Base-by-base conservation (phyloP, 2,888 invertebrate genomes). In the Lissocephala sabroskyi region DNA sequence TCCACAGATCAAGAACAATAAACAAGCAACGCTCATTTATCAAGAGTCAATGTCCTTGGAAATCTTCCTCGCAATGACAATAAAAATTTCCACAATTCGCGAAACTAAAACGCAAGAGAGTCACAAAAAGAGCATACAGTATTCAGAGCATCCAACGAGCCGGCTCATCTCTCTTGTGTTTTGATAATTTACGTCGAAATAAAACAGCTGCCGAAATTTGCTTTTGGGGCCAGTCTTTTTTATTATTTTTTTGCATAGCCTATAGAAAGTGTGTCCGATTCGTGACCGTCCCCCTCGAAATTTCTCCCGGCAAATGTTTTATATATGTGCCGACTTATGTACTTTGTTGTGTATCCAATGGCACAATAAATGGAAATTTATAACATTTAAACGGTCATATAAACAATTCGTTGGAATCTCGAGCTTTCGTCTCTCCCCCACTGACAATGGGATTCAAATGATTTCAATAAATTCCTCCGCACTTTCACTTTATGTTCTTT, bases 101-200 rank as follows among this genome's bases (percentile, higher is more conserved):
- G n/a, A n/a, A n/a, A n/a, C n/a, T n/a, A n/a, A n/a, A n/a, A n/a
- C n/a, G 29, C 29, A 29, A 30, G 30, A 30, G 13, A 30, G 13
- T 4, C n/a, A 26, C 5, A 26, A 26, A 26, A 26, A 26, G 9
- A 30, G 10, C 4, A 30, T 6, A n/a, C n/a, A 30, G 33, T 14
- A 35, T 16, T 9, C 6, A 10, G 13, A 9, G 4, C 26, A 9
- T 26, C 26, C 9, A 26, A 6, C 4, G 26, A 11, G 30, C 13
- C 23, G 23, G 23, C 23, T 23, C 23, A 23, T 23, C 7, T 23
- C 23, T 48, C 50, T 57, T 52, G 48, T 28, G 47, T 54, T 49
- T 46, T 70, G 42, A 65, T 59, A 64, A 73, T 73, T 76, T 70
- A 65, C 74, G 77, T 56, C 57, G 77, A 73, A 76, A 73, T 70